A percentile compares a stretch with the other conserved stretches of the same genome.
Evolutionary conservation across 2,797 vertebrate genomes (phyloP).

Genomic region (Sebastolobus alascanus): DNA sequence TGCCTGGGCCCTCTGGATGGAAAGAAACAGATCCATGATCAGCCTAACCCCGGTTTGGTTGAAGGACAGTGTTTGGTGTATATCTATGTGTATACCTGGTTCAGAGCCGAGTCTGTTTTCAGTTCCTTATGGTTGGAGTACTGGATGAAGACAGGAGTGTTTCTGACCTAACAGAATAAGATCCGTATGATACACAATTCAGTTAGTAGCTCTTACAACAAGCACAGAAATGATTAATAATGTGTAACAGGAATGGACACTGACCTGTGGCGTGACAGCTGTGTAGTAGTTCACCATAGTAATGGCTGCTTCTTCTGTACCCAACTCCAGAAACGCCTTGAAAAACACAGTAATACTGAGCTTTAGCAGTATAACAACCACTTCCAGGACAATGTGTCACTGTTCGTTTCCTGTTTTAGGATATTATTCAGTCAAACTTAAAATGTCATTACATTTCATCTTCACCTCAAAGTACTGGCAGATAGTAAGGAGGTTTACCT

Average conservation of each 20-base stretch:
- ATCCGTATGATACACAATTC: background rate
- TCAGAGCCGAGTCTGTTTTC: conserved; percentile 97
- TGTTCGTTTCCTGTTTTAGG: background rate
- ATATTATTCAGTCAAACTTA: background rate
- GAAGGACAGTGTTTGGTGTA: background rate
- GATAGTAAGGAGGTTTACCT: conserved; percentile 81
- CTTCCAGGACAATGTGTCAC: background rate
- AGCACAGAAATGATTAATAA: background rate
- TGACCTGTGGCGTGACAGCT: conserved; percentile 90
- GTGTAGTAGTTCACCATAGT: conserved; percentile 99
- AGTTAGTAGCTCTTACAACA: background rate
- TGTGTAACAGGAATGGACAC: background rate
- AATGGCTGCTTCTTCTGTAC: conserved; percentile 96
- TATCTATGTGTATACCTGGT: conserved; percentile 86
- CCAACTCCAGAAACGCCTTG: conserved; percentile 97
- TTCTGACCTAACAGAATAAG: conserved; percentile 90
- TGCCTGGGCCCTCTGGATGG: conserved; percentile 93
- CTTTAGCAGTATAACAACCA: background rate
- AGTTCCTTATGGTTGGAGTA: conserved; percentile 99
- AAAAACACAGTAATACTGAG: conserved; percentile 4
- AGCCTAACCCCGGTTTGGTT: background rate
- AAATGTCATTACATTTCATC: background rate
- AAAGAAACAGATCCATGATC: background rate
- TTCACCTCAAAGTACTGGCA: background rate
- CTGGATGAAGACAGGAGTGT: conserved; percentile 96